A percentile compares a stretch with the other conserved stretches of the same genome.
These are phyloP conservation scores for Augochlorella aurata DNA, from an alignment of 2,888 invertebrate genomes.

Conservation along the genomic window DNA sequence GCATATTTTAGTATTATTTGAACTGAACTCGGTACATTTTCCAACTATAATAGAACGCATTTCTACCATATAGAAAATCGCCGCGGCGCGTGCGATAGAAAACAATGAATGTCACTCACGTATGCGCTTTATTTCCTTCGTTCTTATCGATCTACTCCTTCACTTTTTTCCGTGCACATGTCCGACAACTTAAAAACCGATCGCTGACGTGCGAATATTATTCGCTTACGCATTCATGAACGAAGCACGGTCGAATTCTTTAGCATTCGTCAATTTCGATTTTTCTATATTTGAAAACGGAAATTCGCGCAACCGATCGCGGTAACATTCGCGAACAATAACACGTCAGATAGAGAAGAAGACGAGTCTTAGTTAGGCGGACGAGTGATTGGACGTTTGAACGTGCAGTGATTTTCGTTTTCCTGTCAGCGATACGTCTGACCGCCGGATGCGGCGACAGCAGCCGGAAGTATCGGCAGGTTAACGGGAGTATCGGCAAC, in stretches of 20 bases:
- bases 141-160: too few species aligned
- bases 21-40: too few species aligned
- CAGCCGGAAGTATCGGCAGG: conserved; percentile 44
- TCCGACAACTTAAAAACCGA: too few species aligned
- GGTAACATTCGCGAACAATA: not conserved
- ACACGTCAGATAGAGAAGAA: not conserved
- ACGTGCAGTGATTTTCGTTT: conserved; percentile 22
- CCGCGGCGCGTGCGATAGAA: too few species aligned
- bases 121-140: too few species aligned
- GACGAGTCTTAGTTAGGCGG: not conserved
- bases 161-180: too few species aligned
- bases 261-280: not conserved
- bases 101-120: too few species aligned
- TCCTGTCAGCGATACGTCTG: conserved; percentile 44
- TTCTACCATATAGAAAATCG: too few species aligned
- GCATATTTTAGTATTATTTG: too few species aligned
- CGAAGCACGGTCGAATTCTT: not conserved
- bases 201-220: too few species aligned
- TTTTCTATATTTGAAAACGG: not conserved
- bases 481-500: conserved; percentile 21
- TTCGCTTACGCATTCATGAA: too few species aligned
- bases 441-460: conserved; percentile 34
- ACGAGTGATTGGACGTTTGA: conserved; percentile 29
- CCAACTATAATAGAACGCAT: too few species aligned
- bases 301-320: not conserved